Base-by-base conservation (phyloP, 1,140 invertebrate species). In the Drosophila athabasca region DNA sequence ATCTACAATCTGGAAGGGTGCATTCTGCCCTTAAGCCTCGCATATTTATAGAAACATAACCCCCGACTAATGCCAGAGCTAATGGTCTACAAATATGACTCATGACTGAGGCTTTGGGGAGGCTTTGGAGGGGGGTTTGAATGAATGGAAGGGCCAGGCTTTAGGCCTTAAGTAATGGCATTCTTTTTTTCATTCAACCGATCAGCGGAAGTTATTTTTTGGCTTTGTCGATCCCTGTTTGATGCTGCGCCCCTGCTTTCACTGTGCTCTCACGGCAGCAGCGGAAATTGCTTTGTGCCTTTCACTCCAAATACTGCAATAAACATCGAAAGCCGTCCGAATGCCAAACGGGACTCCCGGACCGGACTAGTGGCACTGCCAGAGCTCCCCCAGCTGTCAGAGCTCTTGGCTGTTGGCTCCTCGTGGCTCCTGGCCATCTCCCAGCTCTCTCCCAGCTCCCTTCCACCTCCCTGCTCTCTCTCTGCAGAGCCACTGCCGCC, bases 211-310 rank as follows among this genome's bases (percentile, higher is more conserved):
- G 35, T 39, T 39, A 11, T 5, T 39, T 35, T 39, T 39, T 43
- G 22, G 17, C 17, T 19, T 19, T 19, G 17, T n/a, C n/a, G 6
- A 44, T 41, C 3, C 22, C 35, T 19, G 35, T 52, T 50, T 52
- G 17, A 58, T 59, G 35, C 41, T 54, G 58, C 62, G 53, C 52
- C 44, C 46, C 45, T 68, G 13, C 65, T 19, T 62, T 68, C 78
- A 74, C 82, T 87, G 87, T 87, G 82, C 82, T 85, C 78, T 82
- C 83, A 87, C 82, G 81, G 81, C 57, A 85, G 81, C 57, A 85
- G 69, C 82, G 82, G 82, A 85, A 85, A 85, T 85, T 85, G 82
- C 83, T 82, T 87, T 85, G 83, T 85, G 82, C 78, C 82, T 87
- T 85, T 81, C 79, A 85, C 82, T 82, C 78, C 69, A 71, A 85